Evolutionary conservation across 2,888 invertebrate genomes (phyloP).

Genomic region (Rhodophaea formosa): DNA sequence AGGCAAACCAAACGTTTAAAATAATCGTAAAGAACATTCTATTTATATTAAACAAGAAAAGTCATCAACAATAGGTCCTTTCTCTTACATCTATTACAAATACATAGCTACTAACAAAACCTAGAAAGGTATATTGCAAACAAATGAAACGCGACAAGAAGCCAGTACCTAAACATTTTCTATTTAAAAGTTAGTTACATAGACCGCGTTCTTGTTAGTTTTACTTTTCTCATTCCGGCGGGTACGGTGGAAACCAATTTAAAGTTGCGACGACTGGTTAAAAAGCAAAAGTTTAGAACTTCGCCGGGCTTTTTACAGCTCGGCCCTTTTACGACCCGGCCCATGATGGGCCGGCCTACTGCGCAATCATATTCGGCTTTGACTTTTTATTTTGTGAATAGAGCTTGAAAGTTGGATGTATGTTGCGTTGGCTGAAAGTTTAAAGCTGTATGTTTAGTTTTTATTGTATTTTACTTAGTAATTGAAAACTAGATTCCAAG

Average conservation of each 20-base stretch:
- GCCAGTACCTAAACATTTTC: slow-evolving; percentile 19
- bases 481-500: too few relatives aligned
- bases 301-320: slow-evolving; percentile 61
- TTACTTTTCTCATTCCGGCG: slow-evolving; percentile 58
- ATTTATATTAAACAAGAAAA: too few relatives aligned
- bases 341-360: slow-evolving; percentile 56
- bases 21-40: too few relatives aligned
- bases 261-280: slow-evolving; percentile 74
- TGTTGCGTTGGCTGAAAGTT: neutral
- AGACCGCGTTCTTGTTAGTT: slow-evolving; percentile 55
- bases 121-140: neutral
- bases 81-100: neutral
- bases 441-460: neutral
- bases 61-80: too few relatives aligned
- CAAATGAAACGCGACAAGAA: neutral
- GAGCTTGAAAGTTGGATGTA: slow-evolving; percentile 16
- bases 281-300: slow-evolving; percentile 74
- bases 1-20: too few relatives aligned
- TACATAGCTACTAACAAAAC: neutral
- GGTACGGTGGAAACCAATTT: slow-evolving; percentile 70
- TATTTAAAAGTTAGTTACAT: slow-evolving; percentile 29
- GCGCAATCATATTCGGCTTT: slow-evolving; percentile 40
- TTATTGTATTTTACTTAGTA: too few relatives aligned
- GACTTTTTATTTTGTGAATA: slow-evolving; percentile 33
- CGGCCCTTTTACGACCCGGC: slow-evolving; percentile 59